phyloP scores from a whole-genome alignment of 2,888 invertebrate genomes.

The Mechanitis messenoides region DNA sequence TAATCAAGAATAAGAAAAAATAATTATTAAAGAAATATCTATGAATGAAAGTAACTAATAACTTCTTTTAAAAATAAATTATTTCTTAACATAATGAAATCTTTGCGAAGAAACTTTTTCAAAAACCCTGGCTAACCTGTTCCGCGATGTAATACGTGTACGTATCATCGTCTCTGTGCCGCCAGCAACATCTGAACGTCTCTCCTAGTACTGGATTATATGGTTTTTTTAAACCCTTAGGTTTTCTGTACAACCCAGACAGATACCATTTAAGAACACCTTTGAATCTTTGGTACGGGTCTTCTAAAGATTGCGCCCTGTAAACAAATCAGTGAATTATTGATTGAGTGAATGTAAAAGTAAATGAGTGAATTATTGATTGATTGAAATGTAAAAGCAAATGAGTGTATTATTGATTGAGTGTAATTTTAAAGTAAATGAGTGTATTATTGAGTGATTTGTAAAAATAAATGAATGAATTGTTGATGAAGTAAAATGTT shows the following conservation, averaged over 20 bases:
- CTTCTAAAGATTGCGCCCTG: slow-evolving; percentile 88
- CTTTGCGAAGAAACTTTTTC: background rate
- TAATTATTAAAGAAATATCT: no score
- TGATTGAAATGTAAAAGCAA: background rate
- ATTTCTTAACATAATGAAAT: no score
- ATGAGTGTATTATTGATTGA: background rate
- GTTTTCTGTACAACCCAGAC: slow-evolving; percentile 94
- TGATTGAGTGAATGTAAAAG: background rate
- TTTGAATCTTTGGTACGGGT: slow-evolving; percentile 94
- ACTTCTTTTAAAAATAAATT: no score
- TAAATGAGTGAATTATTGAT: background rate
- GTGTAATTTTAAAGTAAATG: background rate
- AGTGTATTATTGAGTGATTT: background rate
- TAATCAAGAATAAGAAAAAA: no score
- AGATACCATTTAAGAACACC: slow-evolving; percentile 92
- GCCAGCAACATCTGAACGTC: slow-evolving; percentile 94
- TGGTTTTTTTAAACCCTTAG: slow-evolving; percentile 95
- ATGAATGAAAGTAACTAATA: no score
- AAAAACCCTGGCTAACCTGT: slow-evolving; percentile 79
- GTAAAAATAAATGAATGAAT: background rate
- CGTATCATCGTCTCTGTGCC: slow-evolving; percentile 83
- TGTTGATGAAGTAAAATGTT: no score
- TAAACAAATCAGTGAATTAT: slow-evolving; percentile 26
- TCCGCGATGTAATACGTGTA: slow-evolving; percentile 95
- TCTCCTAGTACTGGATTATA: slow-evolving; percentile 97